Base-by-base conservation (phyloP, 2,888 invertebrate species). In the Seladonia tumulorum region DNA sequence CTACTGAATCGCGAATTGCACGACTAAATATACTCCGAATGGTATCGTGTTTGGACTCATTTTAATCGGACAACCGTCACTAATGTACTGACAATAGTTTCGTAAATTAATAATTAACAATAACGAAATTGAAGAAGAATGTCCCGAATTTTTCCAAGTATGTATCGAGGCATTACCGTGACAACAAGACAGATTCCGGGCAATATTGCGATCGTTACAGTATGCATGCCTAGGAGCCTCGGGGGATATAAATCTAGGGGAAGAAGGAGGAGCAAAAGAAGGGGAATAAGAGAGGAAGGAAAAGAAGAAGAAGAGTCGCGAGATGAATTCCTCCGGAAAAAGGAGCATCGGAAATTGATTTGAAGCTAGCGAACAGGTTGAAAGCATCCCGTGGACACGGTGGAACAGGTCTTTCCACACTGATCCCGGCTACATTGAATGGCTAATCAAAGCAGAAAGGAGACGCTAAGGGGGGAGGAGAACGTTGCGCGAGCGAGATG, bases 361-460 rank as follows among this genome's bases (percentile, higher is more conserved):
- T n/a, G 70, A 42, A 70, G 70, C 66, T 70, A n/a, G 70, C 39
- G 70, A 70, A 42, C 70, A 70, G 39, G 39, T 70, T 42, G 70
- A 70, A 70, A 42, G 42, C 39, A n/a, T 39, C 70, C 10, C 66
- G 66, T 70, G 70, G 70, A 70, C 39, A 70, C 70, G 70, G 42
- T 42, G 70, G 70, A 70, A 70, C 70, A 42, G 70, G 70, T 70
- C 39, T 70, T 70, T 70, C 70, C 70, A 70, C 70, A 42, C 42
- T 39, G 70, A 42, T 68, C 63, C 39, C 12, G 39, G n/a, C 42
- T 42, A 22, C 39, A 42, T 70, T 70, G 70, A 70, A 70, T 70
- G 70, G 70, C 10, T 42, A 42, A 70, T 70, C 70, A 42, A 70
- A 42, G 39, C 39, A 42, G 70, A 70, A 39, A 70, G n/a, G 14